These are phyloP conservation scores for Eupithecia abbreviata DNA, from an alignment of 2,888 invertebrate genomes.

Conservation along the genomic window DNA sequence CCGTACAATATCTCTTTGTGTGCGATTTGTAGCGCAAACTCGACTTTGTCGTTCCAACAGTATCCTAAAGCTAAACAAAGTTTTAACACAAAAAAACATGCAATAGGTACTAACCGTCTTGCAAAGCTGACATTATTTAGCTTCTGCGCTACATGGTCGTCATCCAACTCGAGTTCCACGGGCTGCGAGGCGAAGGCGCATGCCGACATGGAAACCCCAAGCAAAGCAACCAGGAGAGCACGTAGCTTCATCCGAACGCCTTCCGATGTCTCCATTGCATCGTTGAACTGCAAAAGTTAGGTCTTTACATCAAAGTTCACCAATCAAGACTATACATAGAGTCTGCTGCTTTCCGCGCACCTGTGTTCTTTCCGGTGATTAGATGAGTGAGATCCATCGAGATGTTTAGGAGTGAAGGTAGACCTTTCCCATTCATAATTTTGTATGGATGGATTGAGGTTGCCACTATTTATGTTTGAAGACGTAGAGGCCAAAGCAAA, in stretches of 20 bases:
- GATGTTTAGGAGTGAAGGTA: too few species aligned
- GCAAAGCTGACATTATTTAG: slow-evolving; percentile 77
- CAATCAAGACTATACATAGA: neutral
- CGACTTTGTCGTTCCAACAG: neutral
- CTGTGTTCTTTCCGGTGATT: neutral
- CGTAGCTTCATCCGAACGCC: slow-evolving; percentile 65
- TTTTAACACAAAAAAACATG: neutral
- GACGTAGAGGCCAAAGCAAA: too few species aligned
- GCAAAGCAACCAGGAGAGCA: slow-evolving; percentile 71
- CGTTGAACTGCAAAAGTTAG: slow-evolving; percentile 44
- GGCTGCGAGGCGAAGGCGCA: slow-evolving; percentile 78
- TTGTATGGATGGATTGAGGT: too few species aligned
- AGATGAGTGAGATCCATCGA: too few species aligned
- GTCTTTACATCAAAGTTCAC: neutral
- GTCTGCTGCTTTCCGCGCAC: neutral
- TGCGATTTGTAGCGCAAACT: neutral
- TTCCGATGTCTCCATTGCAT: slow-evolving; percentile 53
- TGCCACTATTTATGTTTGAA: too few species aligned
- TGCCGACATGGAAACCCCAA: slow-evolving; percentile 77
- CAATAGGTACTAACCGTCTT: slow-evolving; percentile 61
- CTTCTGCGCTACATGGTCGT: slow-evolving; percentile 73
- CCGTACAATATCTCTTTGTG: neutral
- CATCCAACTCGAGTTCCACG: slow-evolving; percentile 73
- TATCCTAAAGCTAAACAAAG: neutral
- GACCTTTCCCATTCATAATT: too few species aligned